phyloP scores from a whole-genome alignment of 2,113 vertebrate genomes.

The Psophia crepitans region DNA sequence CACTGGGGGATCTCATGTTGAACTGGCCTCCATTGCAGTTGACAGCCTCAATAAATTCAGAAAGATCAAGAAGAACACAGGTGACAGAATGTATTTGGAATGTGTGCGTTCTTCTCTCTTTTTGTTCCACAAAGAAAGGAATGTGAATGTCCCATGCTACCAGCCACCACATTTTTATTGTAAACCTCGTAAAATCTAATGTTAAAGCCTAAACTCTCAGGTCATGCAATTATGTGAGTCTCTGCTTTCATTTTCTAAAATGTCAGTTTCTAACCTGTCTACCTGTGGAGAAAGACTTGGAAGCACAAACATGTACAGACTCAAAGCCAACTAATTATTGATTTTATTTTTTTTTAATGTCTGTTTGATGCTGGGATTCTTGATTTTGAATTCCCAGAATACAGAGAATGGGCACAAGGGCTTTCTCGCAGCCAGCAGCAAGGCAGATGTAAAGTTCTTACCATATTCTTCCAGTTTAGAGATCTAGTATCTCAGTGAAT shows the following conservation, averaged over 20 bases:
- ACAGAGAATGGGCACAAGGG: neutral
- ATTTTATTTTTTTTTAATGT: neutral
- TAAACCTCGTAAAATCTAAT: constrained; percentile 21
- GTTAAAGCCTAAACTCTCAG: neutral
- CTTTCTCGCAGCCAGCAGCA: neutral
- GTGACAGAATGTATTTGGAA: constrained; percentile 17
- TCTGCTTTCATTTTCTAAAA: constrained; percentile 36
- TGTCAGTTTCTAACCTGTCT: neutral
- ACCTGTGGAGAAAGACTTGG: neutral
- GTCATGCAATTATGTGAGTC: constrained; percentile 3
- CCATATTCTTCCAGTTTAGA: neutral
- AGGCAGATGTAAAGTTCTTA: neutral
- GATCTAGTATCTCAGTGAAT: neutral
- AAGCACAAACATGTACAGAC: neutral
- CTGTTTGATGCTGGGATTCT: neutral
- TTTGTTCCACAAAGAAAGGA: constrained; percentile 9
- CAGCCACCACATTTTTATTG: neutral
- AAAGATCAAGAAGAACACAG: constrained; percentile 12
- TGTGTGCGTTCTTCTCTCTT: neutral
- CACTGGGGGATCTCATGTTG: constrained; percentile 14
- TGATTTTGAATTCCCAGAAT: neutral
- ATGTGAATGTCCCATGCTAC: neutral
- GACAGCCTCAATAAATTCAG: constrained; percentile 50
- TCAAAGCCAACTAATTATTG: neutral
- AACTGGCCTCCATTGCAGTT: constrained; percentile 11